phyloP scores from a whole-genome alignment of 1,140 invertebrate genomes.

The Trichonephila clavata region DNA sequence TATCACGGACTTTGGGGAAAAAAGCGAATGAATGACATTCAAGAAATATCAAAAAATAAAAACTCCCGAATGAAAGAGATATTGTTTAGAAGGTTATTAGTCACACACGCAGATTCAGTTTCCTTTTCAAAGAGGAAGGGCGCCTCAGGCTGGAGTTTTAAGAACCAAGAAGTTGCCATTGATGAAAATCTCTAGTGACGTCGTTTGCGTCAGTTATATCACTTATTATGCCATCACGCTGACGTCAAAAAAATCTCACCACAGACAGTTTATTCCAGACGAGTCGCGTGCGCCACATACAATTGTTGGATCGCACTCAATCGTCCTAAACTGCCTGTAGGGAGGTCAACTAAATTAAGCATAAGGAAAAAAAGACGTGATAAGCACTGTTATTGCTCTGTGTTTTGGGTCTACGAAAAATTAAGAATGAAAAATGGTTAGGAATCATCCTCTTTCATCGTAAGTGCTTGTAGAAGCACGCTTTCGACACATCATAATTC shows the following conservation, averaged over 20 bases:
- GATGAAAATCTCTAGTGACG: conserved; percentile 16
- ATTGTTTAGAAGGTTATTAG: not conserved
- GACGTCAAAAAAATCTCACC: conserved; percentile 18
- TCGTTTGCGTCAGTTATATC: not conserved
- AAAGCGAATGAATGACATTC: not conserved
- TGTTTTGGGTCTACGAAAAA: not conserved
- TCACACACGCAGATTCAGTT: not conserved
- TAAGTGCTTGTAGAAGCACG: not conserved
- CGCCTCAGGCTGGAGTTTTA: not conserved
- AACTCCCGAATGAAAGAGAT: conserved; percentile 21
- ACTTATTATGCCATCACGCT: not conserved
- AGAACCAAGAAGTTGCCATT: conserved; percentile 34
- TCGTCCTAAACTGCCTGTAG: not conserved
- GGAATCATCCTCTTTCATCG: not conserved
- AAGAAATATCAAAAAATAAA: not conserved
- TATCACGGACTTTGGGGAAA: not conserved
- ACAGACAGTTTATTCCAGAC: not conserved
- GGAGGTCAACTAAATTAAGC: not conserved
- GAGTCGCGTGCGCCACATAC: not conserved
- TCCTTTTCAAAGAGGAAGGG: not conserved
- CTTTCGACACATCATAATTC: not conserved
- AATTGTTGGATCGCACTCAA: not conserved
- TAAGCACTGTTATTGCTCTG: conserved; percentile 6
- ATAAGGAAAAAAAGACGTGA: not conserved
- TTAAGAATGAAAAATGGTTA: conserved; percentile 8